Evolutionary conservation across 2,888 invertebrate genomes (phyloP).

Genomic region (Drosophila kuntzei): DNA sequence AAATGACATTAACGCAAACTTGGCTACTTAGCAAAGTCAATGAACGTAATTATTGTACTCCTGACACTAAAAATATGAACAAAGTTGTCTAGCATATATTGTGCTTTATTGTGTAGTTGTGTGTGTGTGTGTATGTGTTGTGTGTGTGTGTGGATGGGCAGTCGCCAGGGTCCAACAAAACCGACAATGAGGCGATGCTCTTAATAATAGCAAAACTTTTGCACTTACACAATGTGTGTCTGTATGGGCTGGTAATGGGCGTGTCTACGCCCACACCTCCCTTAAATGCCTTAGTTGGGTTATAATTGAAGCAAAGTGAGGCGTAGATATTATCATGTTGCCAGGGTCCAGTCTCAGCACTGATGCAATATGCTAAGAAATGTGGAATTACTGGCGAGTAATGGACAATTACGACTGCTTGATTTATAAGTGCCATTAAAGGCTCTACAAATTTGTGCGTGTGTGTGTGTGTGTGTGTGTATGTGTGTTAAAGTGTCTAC

Average conservation of each 20-base stretch:
- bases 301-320: constrained; percentile 49
- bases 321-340: constrained; percentile 45
- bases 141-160: constrained; percentile 19
- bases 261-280: constrained; percentile 35
- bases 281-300: constrained; percentile 53
- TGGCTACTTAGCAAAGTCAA: constrained; percentile 82
- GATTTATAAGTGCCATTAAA: constrained; percentile 47
- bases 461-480: background rate
- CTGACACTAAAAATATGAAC: constrained; percentile 80
- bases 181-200: constrained; percentile 74
- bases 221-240: constrained; percentile 60
- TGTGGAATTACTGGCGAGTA: constrained; percentile 28
- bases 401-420: constrained; percentile 29
- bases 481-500: constrained; percentile 28
- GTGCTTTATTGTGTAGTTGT: constrained; percentile 57
- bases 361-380: constrained; percentile 36
- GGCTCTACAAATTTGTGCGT: constrained; percentile 9
- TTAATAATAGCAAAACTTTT: constrained; percentile 79
- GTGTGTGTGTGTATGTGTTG: constrained; percentile 3
- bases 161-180: constrained; percentile 77
- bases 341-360: background rate
- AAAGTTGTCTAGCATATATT: constrained; percentile 74
- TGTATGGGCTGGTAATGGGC: constrained; percentile 25
- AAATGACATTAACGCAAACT: constrained; percentile 77
- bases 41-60: constrained; percentile 82